Base-by-base conservation (phyloP, 2,797 vertebrate genomes). In the Scarus forsteni region DNA sequence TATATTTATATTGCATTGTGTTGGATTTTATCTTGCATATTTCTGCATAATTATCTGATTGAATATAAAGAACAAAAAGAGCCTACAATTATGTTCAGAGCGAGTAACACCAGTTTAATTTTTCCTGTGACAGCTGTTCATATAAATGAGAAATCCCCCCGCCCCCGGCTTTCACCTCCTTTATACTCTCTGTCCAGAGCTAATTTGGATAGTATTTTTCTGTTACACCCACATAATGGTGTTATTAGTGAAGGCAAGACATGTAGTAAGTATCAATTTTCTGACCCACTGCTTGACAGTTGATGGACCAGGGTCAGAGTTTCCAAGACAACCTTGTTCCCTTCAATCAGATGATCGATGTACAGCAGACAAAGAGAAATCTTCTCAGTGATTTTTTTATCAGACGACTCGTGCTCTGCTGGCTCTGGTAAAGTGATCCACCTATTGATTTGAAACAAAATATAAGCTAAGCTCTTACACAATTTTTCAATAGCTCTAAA, bases 321-420 rank as follows among this genome's bases (percentile, higher is more conserved):
- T 90, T 86, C 85, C 45, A 68, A 55, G 72, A 69, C 73, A 82
- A 58, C 48, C 63, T 35, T 60, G 56, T 67, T 49, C 80, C 8
- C 79, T 80, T 62, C 50, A 64, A 66, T 84, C 48, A 75, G 69
- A 48, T 12, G 36, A 80, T 91, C 80, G 7, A 89, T 88, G 53
- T 18, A 51, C n/a, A 62, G 83, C 34, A 66, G 56, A 50, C 67
- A 60, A 12, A 8, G 40, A 59, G 38, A 72, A 64, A 66, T 70
- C 54, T 10, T 49, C 27, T 13, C 9, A 3, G 40, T 70, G 46
- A 61, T 76, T 34, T 34, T 27, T 19, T 62, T 49, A 53, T 78
- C 35, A 57, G 52, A 49, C 5, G 73, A 15, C 38, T 6, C 8
- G 51, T 36, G 38, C 11, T 70, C 53, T 42, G 55, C 38, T 46